Conservation (phyloP, 2,113 vertebrate species). For the Procapra przewalskii region DNA sequence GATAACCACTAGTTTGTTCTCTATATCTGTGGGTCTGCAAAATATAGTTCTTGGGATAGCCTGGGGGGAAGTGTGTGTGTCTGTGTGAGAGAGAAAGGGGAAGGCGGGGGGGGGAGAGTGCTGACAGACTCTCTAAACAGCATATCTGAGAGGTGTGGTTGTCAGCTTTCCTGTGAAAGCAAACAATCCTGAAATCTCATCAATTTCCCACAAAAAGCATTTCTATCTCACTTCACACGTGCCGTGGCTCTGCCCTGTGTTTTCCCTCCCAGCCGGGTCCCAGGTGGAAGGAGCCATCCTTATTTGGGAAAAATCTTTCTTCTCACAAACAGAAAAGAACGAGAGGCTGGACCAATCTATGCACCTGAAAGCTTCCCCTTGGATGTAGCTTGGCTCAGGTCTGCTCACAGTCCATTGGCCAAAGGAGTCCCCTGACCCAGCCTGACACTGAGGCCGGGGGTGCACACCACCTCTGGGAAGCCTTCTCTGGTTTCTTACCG, state of each 20-base stretch:
- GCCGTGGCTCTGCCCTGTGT: background rate
- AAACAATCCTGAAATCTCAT: background rate
- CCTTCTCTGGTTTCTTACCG: background rate
- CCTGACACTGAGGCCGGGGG: background rate
- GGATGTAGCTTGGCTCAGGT: background rate
- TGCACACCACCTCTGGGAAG: background rate
- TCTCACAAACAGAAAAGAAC: background rate
- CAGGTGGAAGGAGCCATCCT: background rate
- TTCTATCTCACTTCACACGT: background rate
- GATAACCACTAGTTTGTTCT: background rate
- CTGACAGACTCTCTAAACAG: background rate
- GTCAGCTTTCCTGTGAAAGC: background rate
- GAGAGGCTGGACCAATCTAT: background rate
- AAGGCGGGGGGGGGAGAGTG: no score
- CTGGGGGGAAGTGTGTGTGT: background rate
- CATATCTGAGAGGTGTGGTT: background rate
- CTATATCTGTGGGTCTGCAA: background rate
- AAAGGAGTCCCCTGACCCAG: background rate
- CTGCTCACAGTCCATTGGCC: background rate
- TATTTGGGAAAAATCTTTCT: background rate
- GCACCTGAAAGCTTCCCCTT: background rate
- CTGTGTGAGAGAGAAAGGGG: fast-evolving
- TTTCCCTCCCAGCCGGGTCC: background rate
- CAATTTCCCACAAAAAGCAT: background rate
- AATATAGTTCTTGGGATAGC: background rate